These are phyloP conservation scores for Oegoconia quadripuncta DNA, from an alignment of 2,888 invertebrate species.

Conservation along the genomic window DNA sequence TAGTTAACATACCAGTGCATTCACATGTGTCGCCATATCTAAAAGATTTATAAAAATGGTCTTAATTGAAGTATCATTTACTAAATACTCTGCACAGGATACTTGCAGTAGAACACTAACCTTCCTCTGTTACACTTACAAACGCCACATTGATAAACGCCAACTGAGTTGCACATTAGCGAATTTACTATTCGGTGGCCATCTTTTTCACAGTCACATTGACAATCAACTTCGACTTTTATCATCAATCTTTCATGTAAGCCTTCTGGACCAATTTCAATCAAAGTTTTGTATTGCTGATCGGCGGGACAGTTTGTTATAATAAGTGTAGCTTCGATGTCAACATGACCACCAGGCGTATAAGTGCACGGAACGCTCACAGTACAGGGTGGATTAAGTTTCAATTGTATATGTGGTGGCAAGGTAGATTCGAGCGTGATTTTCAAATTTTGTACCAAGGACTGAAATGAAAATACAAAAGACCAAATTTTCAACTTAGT, in stretches of 20 bases:
- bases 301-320: constrained; percentile 34
- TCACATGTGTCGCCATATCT: constrained; percentile 50
- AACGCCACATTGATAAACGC: constrained; percentile 81
- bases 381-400: constrained; percentile 37
- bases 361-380: constrained; percentile 31
- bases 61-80: too few relatives aligned
- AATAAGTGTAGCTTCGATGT: constrained; percentile 35
- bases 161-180: constrained; percentile 53
- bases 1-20: constrained; percentile 33
- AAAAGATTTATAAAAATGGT: not conserved
- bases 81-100: not conserved
- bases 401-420: constrained; percentile 33
- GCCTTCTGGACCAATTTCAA: constrained; percentile 74
- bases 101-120: constrained; percentile 32
- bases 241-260: constrained; percentile 83
- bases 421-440: constrained; percentile 23
- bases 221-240: constrained; percentile 84
- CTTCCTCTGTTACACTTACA: constrained; percentile 76
- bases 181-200: constrained; percentile 46
- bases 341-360: constrained; percentile 26
- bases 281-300: constrained; percentile 8
- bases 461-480: constrained; percentile 30
- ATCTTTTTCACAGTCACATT: constrained; percentile 84
- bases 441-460: constrained; percentile 26
- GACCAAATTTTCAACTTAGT: too few relatives aligned